Conservation (phyloP, 2,113 vertebrate species). For the Nycticorax nycticorax region DNA sequence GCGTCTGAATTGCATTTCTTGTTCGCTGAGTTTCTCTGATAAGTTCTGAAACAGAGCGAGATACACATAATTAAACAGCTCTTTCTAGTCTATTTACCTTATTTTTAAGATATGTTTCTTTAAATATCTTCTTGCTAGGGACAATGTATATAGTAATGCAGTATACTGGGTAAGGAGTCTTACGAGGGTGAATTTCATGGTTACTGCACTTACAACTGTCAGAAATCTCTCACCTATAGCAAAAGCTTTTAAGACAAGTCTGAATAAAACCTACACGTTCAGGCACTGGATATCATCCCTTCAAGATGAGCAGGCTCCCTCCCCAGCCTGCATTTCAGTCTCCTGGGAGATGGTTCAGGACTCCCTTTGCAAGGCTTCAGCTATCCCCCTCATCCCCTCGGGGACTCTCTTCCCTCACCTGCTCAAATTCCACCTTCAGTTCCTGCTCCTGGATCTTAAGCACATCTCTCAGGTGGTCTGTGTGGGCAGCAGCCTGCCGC, state of each 20-base stretch:
- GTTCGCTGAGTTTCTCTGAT: conserved; percentile 85
- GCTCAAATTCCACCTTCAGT: conserved; percentile 84
- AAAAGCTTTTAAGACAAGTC: background rate
- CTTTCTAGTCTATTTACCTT: background rate
- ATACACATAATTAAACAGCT: rapidly evolving
- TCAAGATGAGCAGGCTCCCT: background rate
- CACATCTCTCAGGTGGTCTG: conserved; percentile 90
- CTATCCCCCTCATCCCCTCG: rapidly evolving
- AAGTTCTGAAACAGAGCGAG: conserved; percentile 74
- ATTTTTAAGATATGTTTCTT: background rate
- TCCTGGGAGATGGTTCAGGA: background rate
- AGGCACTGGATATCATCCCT: background rate
- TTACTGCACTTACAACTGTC: background rate
- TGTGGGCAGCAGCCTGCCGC: conserved; percentile 93
- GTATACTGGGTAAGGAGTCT: background rate
- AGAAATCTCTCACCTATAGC: background rate
- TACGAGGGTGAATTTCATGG: background rate
- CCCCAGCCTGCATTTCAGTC: rapidly evolving
- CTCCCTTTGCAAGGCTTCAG: background rate
- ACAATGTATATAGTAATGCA: background rate
- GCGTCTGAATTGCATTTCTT: conserved; percentile 87
- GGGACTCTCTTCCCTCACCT: conserved; percentile 70
- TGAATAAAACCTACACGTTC: background rate
- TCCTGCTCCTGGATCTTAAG: conserved; percentile 94
- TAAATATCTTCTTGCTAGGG: background rate